Conservation (phyloP, 2,888 invertebrate species). For the Magallana nippona region DNA sequence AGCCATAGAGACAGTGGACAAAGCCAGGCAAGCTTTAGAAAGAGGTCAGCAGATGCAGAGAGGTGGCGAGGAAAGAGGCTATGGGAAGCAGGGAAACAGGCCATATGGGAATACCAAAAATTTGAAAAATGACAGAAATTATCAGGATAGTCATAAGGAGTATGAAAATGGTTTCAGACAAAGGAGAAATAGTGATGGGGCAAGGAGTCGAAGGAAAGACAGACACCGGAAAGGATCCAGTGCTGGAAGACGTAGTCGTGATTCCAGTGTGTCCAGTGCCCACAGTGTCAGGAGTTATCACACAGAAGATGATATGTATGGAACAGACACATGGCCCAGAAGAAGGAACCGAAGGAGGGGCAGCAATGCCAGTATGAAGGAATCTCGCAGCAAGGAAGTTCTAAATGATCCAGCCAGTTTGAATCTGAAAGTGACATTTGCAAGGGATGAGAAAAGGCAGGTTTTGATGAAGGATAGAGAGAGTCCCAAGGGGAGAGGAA, state of each 20-base stretch:
- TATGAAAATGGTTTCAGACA: conserved; percentile 40
- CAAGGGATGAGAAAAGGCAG: conserved; percentile 48
- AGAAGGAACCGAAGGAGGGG: conserved; percentile 48
- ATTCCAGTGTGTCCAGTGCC: conserved; percentile 66
- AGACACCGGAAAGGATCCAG: conserved; percentile 44
- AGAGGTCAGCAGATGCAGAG: conserved; percentile 24
- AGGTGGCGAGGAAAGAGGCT: conserved; percentile 5
- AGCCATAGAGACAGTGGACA: conserved; percentile 37
- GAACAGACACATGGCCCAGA: conserved; percentile 52
- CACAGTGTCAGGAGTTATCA: conserved; percentile 61
- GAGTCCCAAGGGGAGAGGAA: conserved; percentile 23
- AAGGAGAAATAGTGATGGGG: conserved; percentile 46
- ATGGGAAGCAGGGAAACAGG: conserved; percentile 31
- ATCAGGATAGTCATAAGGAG: conserved; percentile 19
- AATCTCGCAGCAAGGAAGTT: conserved; percentile 46
- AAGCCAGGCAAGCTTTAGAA: conserved; percentile 37
- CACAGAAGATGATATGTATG: conserved; percentile 56
- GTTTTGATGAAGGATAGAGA: conserved; percentile 48
- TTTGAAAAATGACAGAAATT: conserved; percentile 20
- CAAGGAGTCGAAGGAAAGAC: conserved; percentile 49
- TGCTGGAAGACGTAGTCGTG: conserved; percentile 58
- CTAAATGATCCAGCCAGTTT: conserved; percentile 47
- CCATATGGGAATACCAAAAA: conserved; percentile 18
- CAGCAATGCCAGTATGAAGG: conserved; percentile 46
- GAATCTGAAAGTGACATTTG: conserved; percentile 50